Evolutionary conservation across 2,113 vertebrate genomes (phyloP).

Genomic region (Trachemys scripta): DNA sequence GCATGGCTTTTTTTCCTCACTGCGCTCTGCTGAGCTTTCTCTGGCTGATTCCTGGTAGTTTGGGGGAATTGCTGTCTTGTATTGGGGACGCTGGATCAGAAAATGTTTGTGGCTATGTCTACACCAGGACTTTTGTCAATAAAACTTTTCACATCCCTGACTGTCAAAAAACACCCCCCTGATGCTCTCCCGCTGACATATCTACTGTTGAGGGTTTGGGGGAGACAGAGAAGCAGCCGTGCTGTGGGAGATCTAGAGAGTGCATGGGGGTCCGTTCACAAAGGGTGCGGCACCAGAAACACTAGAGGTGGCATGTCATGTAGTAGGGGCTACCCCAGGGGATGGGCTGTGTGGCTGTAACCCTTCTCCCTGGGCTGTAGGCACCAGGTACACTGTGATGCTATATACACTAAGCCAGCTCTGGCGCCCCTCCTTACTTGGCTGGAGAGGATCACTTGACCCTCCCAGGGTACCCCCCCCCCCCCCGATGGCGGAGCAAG

Average conservation of each 20-base stretch:
- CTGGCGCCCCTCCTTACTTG: background rate
- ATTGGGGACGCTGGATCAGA: background rate
- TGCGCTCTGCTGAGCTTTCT: too few relatives aligned
- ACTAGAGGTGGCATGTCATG: background rate
- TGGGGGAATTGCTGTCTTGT: background rate
- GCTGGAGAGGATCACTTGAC: background rate
- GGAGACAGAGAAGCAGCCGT: background rate
- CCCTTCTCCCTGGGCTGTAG: background rate
- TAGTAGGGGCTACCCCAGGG: too few relatives aligned
- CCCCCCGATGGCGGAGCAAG: background rate
- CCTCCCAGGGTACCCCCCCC: background rate
- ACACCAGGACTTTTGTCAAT: too few relatives aligned
- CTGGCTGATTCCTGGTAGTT: background rate
- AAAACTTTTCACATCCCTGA: too few relatives aligned
- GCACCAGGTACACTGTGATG: background rate
- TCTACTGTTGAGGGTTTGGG: background rate
- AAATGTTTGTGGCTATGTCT: too few relatives aligned
- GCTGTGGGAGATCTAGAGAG: background rate
- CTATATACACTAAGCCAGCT: background rate
- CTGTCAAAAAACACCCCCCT: too few relatives aligned
- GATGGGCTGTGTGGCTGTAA: background rate
- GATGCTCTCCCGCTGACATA: too few relatives aligned
- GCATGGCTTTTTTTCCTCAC: too few relatives aligned
- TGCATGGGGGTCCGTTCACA: background rate
- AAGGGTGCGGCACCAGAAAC: too few relatives aligned